Evolutionary conservation across 1,140 invertebrate genomes (phyloP).

Genomic region (Idris sp.): DNA sequence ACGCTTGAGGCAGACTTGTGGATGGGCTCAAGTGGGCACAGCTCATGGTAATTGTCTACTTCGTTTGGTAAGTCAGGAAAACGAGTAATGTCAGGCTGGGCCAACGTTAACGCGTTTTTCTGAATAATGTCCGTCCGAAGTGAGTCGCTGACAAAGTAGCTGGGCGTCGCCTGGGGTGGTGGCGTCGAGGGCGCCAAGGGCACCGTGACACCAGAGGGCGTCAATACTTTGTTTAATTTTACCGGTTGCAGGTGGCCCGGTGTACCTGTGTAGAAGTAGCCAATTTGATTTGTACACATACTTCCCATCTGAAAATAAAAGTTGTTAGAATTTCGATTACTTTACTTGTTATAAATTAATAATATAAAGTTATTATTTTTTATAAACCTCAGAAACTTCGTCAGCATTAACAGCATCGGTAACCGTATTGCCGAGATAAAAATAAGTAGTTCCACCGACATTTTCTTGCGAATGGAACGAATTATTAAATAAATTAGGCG

Average conservation of each 20-base stretch:
- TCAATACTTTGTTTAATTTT: constrained; percentile 75
- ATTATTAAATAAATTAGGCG: constrained; percentile 75
- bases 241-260: constrained; percentile 81
- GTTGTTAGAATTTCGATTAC: not conserved
- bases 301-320: constrained; percentile 64
- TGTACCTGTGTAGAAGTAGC: constrained; percentile 83
- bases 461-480: constrained; percentile 85
- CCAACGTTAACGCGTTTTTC: constrained; percentile 85
- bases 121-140: constrained; percentile 87
- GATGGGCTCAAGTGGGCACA: constrained; percentile 88
- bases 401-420: constrained; percentile 70
- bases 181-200: constrained; percentile 79
- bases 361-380: no score
- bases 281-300: constrained; percentile 66
- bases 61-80: constrained; percentile 88
- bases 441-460: constrained; percentile 96
- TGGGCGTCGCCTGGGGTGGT: constrained; percentile 68
- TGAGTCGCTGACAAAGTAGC: constrained; percentile 87
- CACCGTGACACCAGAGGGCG: constrained; percentile 74
- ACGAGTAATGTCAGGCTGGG: constrained; percentile 83
- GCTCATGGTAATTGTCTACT: constrained; percentile 93
- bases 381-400: constrained; percentile 64
- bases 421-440: constrained; percentile 82
- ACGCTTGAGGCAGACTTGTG: constrained; percentile 81
- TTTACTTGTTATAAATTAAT: no score